phyloP scores from a whole-genome alignment of 2,888 invertebrate species.

The Clepsis dumicolana region DNA sequence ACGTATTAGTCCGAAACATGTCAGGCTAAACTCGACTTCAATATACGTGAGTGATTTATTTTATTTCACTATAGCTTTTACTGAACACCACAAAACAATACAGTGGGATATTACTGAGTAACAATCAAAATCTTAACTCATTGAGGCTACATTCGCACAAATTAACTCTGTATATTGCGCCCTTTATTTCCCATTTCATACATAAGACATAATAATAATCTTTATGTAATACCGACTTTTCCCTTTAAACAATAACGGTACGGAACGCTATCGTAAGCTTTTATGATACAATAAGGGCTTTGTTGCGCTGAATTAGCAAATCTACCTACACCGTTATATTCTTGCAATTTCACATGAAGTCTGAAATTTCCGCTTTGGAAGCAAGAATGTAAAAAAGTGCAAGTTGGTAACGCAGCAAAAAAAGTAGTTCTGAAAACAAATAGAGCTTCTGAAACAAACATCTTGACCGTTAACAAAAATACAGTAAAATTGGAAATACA shows the following conservation, averaged over 20 bases:
- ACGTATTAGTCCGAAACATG: too few species aligned
- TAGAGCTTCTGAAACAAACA: too few species aligned
- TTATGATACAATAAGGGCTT: constrained; percentile 61
- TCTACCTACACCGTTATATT: constrained; percentile 18
- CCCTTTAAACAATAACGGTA: constrained; percentile 67
- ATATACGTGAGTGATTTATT: too few species aligned
- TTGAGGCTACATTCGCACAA: background rate
- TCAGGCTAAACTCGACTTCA: too few species aligned
- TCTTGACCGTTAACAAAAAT: too few species aligned
- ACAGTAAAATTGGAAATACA: too few species aligned
- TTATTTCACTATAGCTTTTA: too few species aligned
- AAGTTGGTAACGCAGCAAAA: background rate
- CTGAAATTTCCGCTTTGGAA: background rate
- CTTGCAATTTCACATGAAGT: background rate
- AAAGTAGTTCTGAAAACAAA: background rate
- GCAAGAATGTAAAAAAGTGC: background rate
- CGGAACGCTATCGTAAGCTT: constrained; percentile 64
- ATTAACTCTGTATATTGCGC: background rate
- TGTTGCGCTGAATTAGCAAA: constrained; percentile 46
- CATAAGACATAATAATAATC: constrained; percentile 34
- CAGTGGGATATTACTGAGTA: too few species aligned
- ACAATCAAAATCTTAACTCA: background rate
- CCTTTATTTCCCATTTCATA: constrained; percentile 28
- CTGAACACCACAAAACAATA: too few species aligned
- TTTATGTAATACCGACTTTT: constrained; percentile 48